phyloP scores from a whole-genome alignment of 1,140 invertebrate species.

The Microplitis mediator region DNA sequence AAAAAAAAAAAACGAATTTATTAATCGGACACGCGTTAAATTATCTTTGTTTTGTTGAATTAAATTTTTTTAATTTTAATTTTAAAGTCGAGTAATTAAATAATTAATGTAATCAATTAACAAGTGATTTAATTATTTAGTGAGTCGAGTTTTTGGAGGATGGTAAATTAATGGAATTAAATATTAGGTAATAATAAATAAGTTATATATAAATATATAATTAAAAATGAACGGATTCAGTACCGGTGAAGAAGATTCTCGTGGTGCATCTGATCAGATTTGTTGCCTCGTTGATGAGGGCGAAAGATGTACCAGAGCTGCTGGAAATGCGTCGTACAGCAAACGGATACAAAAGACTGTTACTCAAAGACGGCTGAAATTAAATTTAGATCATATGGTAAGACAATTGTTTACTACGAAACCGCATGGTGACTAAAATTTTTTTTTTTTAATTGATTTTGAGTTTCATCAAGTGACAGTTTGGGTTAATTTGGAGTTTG shows the following conservation, averaged over 20 bases:
- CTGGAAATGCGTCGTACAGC: slow-evolving; percentile 95
- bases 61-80: no score
- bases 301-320: slow-evolving; percentile 81
- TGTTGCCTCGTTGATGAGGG: slow-evolving; percentile 93
- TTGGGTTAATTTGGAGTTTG: no score
- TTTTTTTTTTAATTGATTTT: not conserved
- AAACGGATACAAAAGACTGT: slow-evolving; percentile 96
- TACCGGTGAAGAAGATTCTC: slow-evolving; percentile 86
- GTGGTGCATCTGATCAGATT: slow-evolving; percentile 83
- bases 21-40: no score
- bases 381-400: slow-evolving; percentile 85
- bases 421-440: not conserved
- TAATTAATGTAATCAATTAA: no score
- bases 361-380: slow-evolving; percentile 87
- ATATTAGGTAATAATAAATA: not conserved
- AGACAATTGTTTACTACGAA: slow-evolving; percentile 38
- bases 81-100: no score
- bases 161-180: not conserved
- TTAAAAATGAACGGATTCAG: slow-evolving; percentile 80
- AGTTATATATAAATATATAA: not conserved
- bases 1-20: no score
- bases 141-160: no score
- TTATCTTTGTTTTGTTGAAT: no score
- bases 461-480: no score
- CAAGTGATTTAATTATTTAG: no score